Base-by-base conservation (phyloP, 2,888 invertebrate genomes). In the Parnassius mnemosyne region DNA sequence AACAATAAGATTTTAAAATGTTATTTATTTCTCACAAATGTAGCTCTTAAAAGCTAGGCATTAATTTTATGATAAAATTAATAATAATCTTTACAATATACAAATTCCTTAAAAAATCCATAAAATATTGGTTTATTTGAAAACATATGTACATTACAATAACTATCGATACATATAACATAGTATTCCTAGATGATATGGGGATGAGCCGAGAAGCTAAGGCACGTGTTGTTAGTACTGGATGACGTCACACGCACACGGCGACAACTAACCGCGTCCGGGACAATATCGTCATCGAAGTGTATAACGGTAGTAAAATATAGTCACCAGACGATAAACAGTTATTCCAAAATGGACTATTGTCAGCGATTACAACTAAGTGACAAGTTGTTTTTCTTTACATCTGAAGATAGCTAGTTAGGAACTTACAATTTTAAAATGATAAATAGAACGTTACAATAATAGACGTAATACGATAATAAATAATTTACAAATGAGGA, bases 71-170 rank as follows among this genome's bases (percentile, higher is more conserved):
- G 85, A 91, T 89, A 89, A 89, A 87, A 87, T 88, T 90, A 89
- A 85, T 87, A 90, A 87, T 89, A 89, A 85, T 90, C 89, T 92
- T 87, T 92, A 92, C 92, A 92, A 92, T 92, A 90, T 92, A 92
- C 92, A 92, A 90, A 86, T 88, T 86, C 85, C 86, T 91, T 85
- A 89, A 86, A 89, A 87, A 85, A 86, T 89, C 88, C 89, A 91
- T 92, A 91, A 87, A 91, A 90, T 92, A 92, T 89, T 86, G 87
- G 85, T 88, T 86, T 87, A 87, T 87, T 87, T 85, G 75, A 88
- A 91, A 88, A 89, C 85, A 85, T 92, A 91, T 90, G 86, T 90
- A 90, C 89, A 89, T 84, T 87, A 87, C 77, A 81, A 83, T 86
- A 84, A 85, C 81, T 87, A 85, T 82, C 81, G 84, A 87, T 89